Conservation (phyloP, 2,888 invertebrate genomes). For the Agrochola macilenta region DNA sequence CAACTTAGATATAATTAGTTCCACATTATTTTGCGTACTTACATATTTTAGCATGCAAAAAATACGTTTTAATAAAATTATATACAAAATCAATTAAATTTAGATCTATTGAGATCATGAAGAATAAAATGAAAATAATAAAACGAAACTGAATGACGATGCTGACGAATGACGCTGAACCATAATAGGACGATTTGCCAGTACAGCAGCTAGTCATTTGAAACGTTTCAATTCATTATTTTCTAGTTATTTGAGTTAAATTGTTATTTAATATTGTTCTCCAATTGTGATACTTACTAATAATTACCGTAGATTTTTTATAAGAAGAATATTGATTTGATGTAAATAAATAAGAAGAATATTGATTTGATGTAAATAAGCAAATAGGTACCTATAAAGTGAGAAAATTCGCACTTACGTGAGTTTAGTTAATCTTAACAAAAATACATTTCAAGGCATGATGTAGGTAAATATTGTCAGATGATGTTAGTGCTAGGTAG, state of each 20-base stretch:
- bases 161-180: too few species aligned
- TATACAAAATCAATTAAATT: too few species aligned
- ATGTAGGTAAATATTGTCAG: slow-evolving; percentile 3
- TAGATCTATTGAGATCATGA: too few species aligned
- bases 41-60: too few species aligned
- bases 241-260: background rate
- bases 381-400: background rate
- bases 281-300: background rate
- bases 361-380: background rate
- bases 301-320: background rate
- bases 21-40: too few species aligned
- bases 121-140: too few species aligned
- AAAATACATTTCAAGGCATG: background rate
- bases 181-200: background rate
- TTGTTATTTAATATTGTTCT: background rate
- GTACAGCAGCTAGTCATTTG: background rate
- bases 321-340: background rate
- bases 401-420: background rate
- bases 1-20: too few species aligned
- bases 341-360: background rate
- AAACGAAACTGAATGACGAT: too few species aligned
- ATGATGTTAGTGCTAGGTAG: background rate
- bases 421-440: background rate
- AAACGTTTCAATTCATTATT: background rate
- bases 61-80: too few species aligned